Evolutionary conservation across 2,113 vertebrate genomes (phyloP).

Genomic region (Percopsis transmontana): DNA sequence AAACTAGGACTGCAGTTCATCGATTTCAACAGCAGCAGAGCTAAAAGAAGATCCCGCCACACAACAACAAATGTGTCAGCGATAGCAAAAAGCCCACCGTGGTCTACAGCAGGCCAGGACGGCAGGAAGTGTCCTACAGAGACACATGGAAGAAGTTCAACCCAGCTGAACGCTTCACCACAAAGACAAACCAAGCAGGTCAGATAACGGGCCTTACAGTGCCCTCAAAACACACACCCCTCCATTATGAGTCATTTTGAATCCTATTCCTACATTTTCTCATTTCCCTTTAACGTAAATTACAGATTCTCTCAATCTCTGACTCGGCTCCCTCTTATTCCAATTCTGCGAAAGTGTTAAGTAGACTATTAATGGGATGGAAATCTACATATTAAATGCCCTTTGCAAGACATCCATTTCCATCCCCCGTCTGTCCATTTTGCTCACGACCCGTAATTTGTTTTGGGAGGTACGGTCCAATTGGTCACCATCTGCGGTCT

Average conservation of each 20-base stretch:
- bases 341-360: conserved; percentile 68
- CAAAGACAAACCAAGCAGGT: no score
- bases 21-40: conserved; percentile 23
- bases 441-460: no score
- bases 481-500: no score
- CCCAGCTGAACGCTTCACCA: no score
- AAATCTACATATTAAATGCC: conserved; percentile 69
- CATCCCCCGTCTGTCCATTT: no score
- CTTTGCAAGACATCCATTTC: no score
- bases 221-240: no score
- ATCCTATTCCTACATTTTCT: neutral
- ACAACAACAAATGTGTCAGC: neutral
- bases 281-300: conserved; percentile 37
- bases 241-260: no score
- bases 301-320: conserved; percentile 16
- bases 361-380: conserved; percentile 70
- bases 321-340: conserved; percentile 50
- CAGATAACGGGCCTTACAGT: no score
- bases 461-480: no score
- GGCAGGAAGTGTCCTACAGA: neutral
- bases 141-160: neutral
- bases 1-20: conserved; percentile 45
- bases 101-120: neutral
- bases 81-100: neutral
- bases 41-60: neutral